These are phyloP conservation scores for Nomada ferruginata DNA, from an alignment of 2,888 invertebrate species.

Conservation along the genomic window DNA sequence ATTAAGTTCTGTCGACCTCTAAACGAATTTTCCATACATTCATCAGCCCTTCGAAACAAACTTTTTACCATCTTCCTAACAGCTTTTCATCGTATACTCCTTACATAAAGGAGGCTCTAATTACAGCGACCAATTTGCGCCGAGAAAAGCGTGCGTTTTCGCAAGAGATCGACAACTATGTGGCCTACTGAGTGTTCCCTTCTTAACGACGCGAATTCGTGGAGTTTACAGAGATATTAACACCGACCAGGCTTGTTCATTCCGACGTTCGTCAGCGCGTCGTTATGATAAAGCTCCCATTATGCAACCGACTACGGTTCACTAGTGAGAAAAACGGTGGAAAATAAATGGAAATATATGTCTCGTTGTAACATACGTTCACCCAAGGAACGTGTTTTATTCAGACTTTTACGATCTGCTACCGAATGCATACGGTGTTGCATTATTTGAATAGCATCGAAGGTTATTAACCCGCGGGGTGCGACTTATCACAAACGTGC, in stretches of 20 bases:
- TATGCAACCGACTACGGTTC: conserved; percentile 5
- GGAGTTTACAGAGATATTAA: neutral
- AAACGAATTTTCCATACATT: too few relatives aligned
- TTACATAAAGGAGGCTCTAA: neutral
- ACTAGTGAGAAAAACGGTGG: neutral
- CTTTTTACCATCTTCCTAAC: neutral
- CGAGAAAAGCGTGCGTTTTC: neutral
- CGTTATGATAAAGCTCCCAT: neutral
- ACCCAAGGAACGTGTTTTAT: conserved; percentile 14
- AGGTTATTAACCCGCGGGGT: conserved; percentile 39
- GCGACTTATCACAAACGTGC: conserved; percentile 19
- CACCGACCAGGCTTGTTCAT: neutral
- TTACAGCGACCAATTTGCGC: neutral
- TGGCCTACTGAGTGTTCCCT: neutral
- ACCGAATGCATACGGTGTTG: neutral
- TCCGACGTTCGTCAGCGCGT: neutral
- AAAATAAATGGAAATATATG: neutral
- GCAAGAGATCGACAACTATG: neutral
- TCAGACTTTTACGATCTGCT: conserved; percentile 6
- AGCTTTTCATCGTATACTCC: neutral
- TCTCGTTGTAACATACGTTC: neutral
- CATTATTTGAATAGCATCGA: conserved; percentile 43
- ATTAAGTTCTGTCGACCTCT: too few relatives aligned
- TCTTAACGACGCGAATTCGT: neutral
- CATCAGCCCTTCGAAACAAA: neutral